A percentile compares a stretch with the other conserved stretches of the same genome.
These are phyloP conservation scores for Lepisosteus oculatus DNA, from an alignment of 2,113 vertebrate species.

Conservation along the genomic window DNA sequence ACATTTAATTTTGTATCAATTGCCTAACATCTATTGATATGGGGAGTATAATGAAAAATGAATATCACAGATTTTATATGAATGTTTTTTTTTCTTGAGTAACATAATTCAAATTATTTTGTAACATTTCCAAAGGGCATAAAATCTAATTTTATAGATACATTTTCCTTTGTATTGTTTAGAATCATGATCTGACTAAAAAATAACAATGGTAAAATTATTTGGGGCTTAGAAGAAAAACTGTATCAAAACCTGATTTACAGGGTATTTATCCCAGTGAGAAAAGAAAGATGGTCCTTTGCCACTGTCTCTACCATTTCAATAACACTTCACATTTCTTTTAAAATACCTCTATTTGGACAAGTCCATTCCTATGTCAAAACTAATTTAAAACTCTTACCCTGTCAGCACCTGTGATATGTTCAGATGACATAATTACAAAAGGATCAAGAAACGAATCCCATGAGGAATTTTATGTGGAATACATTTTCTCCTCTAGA, in stretches of 20 bases:
- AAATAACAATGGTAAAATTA: constrained; percentile 39
- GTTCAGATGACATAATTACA: constrained; percentile 20
- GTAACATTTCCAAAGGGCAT: too few relatives aligned
- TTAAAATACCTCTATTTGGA: constrained; percentile 36
- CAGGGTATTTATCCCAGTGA: constrained; percentile 7
- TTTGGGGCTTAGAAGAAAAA: constrained; percentile 42
- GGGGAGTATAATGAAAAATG: too few relatives aligned
- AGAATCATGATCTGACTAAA: background rate
- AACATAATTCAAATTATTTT: too few relatives aligned
- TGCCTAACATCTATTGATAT: too few relatives aligned
- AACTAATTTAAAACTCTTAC: constrained; percentile 17
- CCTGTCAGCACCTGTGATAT: constrained; percentile 29
- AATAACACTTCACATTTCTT: constrained; percentile 41
- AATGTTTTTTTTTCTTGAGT: too few relatives aligned
- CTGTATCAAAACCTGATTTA: constrained; percentile 36
- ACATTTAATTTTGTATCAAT: too few relatives aligned
- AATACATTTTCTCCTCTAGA: background rate
- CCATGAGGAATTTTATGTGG: background rate
- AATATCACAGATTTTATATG: too few relatives aligned
- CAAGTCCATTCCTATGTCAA: constrained; percentile 18
- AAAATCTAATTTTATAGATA: too few relatives aligned
- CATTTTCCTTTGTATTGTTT: background rate
- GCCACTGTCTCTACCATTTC: constrained; percentile 31
- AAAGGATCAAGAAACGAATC: constrained; percentile 12
- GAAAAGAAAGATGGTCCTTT: constrained; percentile 24